These are phyloP conservation scores for Papilio helenus DNA, from an alignment of 1,140 invertebrate species.

Conservation along the genomic window DNA sequence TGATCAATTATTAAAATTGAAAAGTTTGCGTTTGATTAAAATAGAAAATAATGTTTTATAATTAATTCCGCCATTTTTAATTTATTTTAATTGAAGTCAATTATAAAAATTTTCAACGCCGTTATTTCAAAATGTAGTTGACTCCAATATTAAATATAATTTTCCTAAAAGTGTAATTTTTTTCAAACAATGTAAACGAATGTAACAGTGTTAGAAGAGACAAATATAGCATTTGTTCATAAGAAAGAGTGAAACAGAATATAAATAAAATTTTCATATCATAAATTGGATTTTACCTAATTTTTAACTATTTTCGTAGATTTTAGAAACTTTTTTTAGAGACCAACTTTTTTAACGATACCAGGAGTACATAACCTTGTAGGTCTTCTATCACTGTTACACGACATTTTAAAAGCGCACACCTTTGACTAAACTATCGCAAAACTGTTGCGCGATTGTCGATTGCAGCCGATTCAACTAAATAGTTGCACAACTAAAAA, in stretches of 20 bases:
- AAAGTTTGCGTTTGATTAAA: neutral
- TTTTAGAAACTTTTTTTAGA: too few species aligned
- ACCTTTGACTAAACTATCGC: too few species aligned
- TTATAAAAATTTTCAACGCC: neutral
- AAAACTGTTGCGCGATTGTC: too few species aligned
- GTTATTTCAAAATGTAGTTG: neutral
- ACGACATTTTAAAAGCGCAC: conserved; percentile 47
- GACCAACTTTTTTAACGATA: neutral
- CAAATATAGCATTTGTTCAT: neutral
- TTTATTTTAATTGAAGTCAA: conserved; percentile 11
- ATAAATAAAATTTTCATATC: neutral
- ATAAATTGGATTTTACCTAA: too few species aligned
- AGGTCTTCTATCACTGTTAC: conserved; percentile 26
- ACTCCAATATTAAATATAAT: conserved; percentile 7
- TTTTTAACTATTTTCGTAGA: too few species aligned
- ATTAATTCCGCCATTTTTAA: conserved; percentile 10
- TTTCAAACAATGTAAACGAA: neutral
- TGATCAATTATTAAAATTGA: neutral
- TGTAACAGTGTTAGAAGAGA: conserved; percentile 9
- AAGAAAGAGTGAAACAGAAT: neutral
- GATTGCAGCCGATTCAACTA: too few species aligned
- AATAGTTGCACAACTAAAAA: too few species aligned
- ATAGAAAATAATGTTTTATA: neutral
- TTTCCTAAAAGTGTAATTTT: conserved; percentile 2
- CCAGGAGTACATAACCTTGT: neutral